These are phyloP conservation scores for Drosophila emarginata DNA, from an alignment of 2,888 invertebrate species.

Conservation along the genomic window DNA sequence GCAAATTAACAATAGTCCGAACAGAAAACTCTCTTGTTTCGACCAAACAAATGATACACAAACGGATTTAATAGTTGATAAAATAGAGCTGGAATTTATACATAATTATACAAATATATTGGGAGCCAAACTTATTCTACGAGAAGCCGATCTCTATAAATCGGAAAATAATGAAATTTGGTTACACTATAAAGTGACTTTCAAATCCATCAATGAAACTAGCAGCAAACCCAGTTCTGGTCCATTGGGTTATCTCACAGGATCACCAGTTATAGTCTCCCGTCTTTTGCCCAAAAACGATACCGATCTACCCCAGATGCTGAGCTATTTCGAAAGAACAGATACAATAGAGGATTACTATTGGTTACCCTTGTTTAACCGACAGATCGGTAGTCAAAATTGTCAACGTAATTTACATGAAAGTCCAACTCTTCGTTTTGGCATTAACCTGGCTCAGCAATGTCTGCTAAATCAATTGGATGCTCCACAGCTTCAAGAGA, in stretches of 20 bases:
- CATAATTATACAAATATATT: conserved; percentile 66
- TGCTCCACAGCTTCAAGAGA: conserved; percentile 26
- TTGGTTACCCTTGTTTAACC: conserved; percentile 50
- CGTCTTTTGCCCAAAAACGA: conserved; percentile 59
- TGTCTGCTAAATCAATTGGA: conserved; percentile 65
- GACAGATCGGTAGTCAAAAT: conserved; percentile 10
- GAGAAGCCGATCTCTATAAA: conserved; percentile 13
- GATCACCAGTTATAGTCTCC: conserved; percentile 73
- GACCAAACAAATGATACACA: conserved; percentile 44
- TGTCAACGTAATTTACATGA: conserved; percentile 27
- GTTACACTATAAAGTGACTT: conserved; percentile 66
- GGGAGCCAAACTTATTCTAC: conserved; percentile 36
- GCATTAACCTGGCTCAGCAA: conserved; percentile 70
- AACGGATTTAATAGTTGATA: conserved; percentile 37
- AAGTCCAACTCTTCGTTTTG: conserved; percentile 65
- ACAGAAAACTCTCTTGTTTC: conserved; percentile 23
- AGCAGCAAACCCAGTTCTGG: conserved; percentile 62
- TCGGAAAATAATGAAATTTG: conserved; percentile 52
- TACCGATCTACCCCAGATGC: conserved; percentile 43
- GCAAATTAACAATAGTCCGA: not conserved
- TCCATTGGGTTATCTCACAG: conserved; percentile 76
- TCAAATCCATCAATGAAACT: conserved; percentile 29
- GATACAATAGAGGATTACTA: conserved; percentile 14
- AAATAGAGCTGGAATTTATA: conserved; percentile 47
- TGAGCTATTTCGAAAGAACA: conserved; percentile 69